Evolutionary conservation across 2,888 invertebrate species (phyloP), one percentile per base, ranked within the genome.

Genomic region (Orthonevra nobilis): DNA sequence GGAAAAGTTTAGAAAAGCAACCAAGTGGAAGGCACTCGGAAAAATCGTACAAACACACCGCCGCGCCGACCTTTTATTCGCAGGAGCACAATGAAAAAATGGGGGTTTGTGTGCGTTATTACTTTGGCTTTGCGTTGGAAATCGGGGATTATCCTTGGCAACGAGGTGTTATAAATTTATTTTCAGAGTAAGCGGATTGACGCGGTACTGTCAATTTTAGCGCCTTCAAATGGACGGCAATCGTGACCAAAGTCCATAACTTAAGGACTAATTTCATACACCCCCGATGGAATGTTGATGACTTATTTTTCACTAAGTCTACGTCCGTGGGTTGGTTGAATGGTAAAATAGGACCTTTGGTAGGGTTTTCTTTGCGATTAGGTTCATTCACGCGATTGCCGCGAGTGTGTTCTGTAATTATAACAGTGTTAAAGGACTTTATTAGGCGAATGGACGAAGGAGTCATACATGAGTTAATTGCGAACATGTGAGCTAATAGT

Each of bases 181-280:
- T 38, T 66, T 17, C 48, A 79, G 50, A 54, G 61, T 34, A 58
- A 44, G 36, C 36, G 58, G 23, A 38, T 54, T 69, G 68, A 68
- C 58, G 52, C 38, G 6, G 60, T 26, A 12, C 48, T 46, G 63
- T 61, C 66, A 54, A 34, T 73, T n/a, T 72, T 52, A 5, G 28
- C 19, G 4, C 6, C 17, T 32, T 9, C 23, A 12, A 60, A 66
- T 60, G 52, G 54, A 46, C 32, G 17, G 26, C 44, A 36, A 26
- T 61, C 79, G 79, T 79, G 79, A 79, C 73, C 40, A 28, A 36
- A 50, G 61, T 54, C 56, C 61, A 79, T 79, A 79, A 79, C 68
- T 79, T 61, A 66, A 56, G 42, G 48, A 50, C 66, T 68, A 66
- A 79, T 68, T 72, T 42, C 30, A 42, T 36, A 79, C 72, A 79